These are phyloP conservation scores for Bostrychus sinensis DNA, from an alignment of 2,113 vertebrate genomes.

Conservation along the genomic window DNA sequence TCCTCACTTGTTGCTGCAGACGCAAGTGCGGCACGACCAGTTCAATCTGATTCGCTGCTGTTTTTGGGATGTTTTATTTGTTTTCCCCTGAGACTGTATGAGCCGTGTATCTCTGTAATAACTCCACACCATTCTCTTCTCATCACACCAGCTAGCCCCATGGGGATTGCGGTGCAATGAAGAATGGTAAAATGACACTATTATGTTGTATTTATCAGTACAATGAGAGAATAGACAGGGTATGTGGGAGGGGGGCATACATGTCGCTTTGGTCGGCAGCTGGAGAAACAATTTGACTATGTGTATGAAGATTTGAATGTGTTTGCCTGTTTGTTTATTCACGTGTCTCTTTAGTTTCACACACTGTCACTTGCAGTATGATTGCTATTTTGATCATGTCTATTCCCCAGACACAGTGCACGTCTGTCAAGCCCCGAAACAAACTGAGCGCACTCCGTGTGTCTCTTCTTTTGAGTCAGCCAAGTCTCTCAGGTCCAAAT, in stretches of 20 bases:
- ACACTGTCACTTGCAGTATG: conserved; percentile 29
- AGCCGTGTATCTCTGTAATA: conserved; percentile 2
- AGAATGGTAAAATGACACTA: conserved; percentile 10
- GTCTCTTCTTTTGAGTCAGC: conserved; percentile 5
- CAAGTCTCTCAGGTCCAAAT: conserved; percentile 2
- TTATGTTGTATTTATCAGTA: conserved; percentile 20
- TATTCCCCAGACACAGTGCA: neutral
- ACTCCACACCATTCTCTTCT: conserved; percentile 7
- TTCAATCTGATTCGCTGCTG: conserved; percentile 7
- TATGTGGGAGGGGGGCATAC: neutral
- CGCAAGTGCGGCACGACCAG: neutral
- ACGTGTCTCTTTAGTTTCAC: conserved; percentile 6
- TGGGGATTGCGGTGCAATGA: neutral
- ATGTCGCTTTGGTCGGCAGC: conserved; percentile 18
- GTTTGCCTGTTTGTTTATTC: conserved; percentile 32
- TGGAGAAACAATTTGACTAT: conserved; percentile 1
- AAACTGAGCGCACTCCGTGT: neutral
- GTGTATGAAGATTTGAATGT: neutral
- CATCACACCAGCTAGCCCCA: neutral
- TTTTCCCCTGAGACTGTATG: neutral
- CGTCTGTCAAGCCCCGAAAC: conserved; percentile 11
- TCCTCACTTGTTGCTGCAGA: conserved; percentile 9
- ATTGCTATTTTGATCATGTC: conserved; percentile 36
- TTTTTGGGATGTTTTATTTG: conserved; percentile 15
- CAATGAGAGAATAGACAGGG: neutral